Evolutionary conservation across 92 coral and sea anemone species (phyloP), one percentile per base, ranked within the genome.

Genomic region (Parazoanthus atlanticus): DNA sequence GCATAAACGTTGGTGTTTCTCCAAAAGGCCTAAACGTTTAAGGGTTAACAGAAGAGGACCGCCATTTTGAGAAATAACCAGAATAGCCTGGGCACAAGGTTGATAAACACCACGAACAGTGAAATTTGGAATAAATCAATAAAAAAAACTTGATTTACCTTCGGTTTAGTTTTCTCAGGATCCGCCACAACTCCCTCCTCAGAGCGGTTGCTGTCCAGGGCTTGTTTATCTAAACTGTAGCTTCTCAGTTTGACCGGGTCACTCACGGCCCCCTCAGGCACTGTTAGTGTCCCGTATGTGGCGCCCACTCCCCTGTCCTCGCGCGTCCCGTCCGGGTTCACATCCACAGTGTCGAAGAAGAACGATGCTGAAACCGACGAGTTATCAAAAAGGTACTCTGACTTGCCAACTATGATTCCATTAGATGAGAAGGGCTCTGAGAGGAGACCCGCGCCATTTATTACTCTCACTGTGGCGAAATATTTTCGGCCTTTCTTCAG

Each of bases 291-390:
- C 79, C 99, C 99, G 85, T 94, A 97, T 40, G 98, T 97, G 83
- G 92, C 90, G 25, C 98, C 98, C 69, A 97, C 98, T 32, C 98
- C 97, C 25, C 92, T 86, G 26, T 95, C 99, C 78, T 97, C 89
- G 77, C 94, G 93, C 29, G 95, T 82, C 4, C 96, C 99, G 76
- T 97, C 90, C 21, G 86, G 88, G 61, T 94, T 97, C 76, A 97
- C 94, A 85, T 97, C 92, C 0, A 95, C 98, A 21, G 99, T 97
- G 84, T 97, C 99, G 75, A 95, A 97, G 91, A 97, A 95, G 89
- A 97, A 97, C 46, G 97, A 93, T 6, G 96, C 99, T 13, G 96
- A 89, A 31, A 58, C 90, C 19, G 98, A 90, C 2, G 91, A 79
- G 32, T 95, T 94, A 73, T 96, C 96, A 61, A 97, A 97, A 28